Evolutionary conservation across 2,113 vertebrate genomes (phyloP).

Genomic region (Nanorana parkeri): DNA sequence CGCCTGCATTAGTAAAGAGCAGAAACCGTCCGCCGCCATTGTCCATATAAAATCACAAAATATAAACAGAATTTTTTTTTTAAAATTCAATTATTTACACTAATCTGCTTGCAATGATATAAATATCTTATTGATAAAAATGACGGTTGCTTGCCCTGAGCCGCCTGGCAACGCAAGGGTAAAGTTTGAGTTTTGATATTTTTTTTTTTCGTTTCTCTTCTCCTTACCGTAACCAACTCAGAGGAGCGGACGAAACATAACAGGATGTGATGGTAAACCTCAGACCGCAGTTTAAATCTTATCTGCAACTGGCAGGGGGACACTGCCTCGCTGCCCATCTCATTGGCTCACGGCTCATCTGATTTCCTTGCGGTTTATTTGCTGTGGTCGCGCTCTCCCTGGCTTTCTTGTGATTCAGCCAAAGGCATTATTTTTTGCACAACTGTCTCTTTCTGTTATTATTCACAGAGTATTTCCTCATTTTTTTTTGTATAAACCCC

Average conservation of each 20-base stretch:
- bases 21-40: too few relatives aligned
- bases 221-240: constrained; percentile 46
- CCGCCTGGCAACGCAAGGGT: constrained; percentile 15
- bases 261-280: constrained; percentile 55
- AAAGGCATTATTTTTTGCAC: constrained; percentile 13
- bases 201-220: not conserved
- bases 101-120: too few relatives aligned
- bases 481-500: not conserved
- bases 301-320: constrained; percentile 45
- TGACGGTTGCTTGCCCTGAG: too few relatives aligned
- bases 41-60: too few relatives aligned
- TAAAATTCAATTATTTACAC: too few relatives aligned
- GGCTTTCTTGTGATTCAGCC: constrained; percentile 1
- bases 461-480: constrained; percentile 28
- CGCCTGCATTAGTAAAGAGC: too few relatives aligned
- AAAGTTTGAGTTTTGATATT: not conserved
- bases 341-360: constrained; percentile 39
- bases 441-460: not conserved
- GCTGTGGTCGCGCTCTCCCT: constrained; percentile 41
- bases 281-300: constrained; percentile 52
- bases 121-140: too few relatives aligned
- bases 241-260: constrained; percentile 33
- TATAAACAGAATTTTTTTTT: too few relatives aligned
- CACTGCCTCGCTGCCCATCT: constrained; percentile 15
- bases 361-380: constrained; percentile 53